Conservation (phyloP, 2,113 vertebrate species). For the Amblyopsis rosae region DNA sequence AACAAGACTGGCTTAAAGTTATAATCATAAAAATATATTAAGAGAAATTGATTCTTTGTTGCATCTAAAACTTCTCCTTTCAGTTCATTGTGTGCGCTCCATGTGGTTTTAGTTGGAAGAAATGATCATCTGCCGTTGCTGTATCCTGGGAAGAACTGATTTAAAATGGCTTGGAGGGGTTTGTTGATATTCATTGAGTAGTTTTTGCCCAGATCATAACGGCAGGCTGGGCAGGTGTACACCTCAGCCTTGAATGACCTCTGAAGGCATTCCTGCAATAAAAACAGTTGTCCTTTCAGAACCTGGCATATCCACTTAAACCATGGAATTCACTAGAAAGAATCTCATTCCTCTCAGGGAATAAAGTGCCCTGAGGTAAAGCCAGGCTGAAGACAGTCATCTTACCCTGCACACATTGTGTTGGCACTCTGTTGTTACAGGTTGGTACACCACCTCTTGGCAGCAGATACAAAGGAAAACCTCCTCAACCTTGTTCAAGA, state of each 20-base stretch:
- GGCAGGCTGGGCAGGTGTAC: conserved; percentile 93
- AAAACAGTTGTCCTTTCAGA: conserved; percentile 6
- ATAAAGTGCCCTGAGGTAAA: neutral
- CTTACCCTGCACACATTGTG: conserved; percentile 97
- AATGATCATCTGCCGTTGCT: conserved; percentile 89
- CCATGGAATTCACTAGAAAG: too few relatives aligned
- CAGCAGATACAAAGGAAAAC: conserved; percentile 95
- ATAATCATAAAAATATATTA: conserved; percentile 78
- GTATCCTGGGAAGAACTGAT: conserved; percentile 95
- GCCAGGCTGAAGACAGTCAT: neutral
- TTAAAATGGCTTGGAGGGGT: conserved; percentile 85
- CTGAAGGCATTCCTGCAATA: conserved; percentile 88
- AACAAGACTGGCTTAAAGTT: conserved; percentile 41
- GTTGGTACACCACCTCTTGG: conserved; percentile 92
- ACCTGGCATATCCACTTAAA: neutral
- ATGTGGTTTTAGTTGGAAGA: conserved; percentile 13
- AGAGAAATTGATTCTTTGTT: conserved; percentile 69
- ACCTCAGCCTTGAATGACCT: conserved; percentile 92
- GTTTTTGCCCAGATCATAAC: conserved; percentile 87
- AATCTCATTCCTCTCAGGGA: too few relatives aligned
- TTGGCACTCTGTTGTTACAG: conserved; percentile 91
- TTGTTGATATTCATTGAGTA: conserved; percentile 87
- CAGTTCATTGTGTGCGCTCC: conserved; percentile 57
- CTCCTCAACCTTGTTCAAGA: conserved; percentile 92
- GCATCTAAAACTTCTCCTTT: conserved; percentile 61